phyloP scores from a whole-genome alignment of 1,140 invertebrate genomes.

The Ceratina calcarata region DNA sequence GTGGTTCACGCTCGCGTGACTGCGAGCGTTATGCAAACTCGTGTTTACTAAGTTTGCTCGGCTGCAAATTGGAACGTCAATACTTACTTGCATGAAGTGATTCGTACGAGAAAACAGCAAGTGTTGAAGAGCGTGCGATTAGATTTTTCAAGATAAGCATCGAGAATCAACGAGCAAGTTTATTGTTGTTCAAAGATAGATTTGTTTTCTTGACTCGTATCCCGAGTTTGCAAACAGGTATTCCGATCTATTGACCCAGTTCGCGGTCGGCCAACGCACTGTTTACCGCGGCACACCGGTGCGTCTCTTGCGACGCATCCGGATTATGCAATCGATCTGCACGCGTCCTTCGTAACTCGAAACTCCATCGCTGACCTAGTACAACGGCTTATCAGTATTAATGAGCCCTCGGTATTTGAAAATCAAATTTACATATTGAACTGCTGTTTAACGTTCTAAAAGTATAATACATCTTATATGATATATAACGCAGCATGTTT shows the following conservation, averaged over 20 bases:
- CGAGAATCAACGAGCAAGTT: no score
- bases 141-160: no score
- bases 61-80: background rate
- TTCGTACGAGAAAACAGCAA: no score
- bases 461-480: no score
- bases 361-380: background rate
- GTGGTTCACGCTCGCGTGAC: background rate
- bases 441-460: no score
- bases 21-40: background rate
- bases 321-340: conserved; percentile 14
- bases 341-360: background rate
- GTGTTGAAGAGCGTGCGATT: no score
- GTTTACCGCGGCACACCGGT: background rate
- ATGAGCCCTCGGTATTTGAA: no score
- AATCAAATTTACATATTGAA: no score
- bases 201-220: background rate
- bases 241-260: conserved; percentile 18
- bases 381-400: background rate
- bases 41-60: background rate
- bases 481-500: no score
- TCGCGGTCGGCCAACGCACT: conserved; percentile 22
- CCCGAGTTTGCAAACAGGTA: conserved; percentile 9
- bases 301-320: conserved; percentile 5
- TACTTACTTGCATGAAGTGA: no score
- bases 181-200: no score